Base-by-base conservation (phyloP, 2,113 vertebrate genomes). In the Gobiocypris rarus region DNA sequence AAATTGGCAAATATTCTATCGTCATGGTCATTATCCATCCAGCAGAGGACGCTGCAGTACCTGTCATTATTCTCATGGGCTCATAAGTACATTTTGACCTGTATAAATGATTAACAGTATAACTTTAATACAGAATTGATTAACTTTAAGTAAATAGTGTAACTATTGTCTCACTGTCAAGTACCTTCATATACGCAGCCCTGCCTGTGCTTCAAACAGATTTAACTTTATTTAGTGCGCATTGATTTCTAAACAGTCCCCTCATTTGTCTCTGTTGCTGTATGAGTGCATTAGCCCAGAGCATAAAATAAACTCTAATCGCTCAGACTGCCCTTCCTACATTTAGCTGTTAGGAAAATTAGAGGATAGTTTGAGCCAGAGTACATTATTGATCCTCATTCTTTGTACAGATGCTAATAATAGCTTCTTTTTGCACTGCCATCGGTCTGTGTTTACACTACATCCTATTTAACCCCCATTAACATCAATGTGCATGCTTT, bases 221-320 rank as follows among this genome's bases (percentile, higher is more conserved):
- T 28, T 78, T 9, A 59, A 14, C n/a, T 0, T 15, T 45, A 24
- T n/a, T 58, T 41, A n/a, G 17, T 26, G 3, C 34, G 17, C 34
- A 78, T 61, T 61, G 54, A 78, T 78, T 59, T 59, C 7, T 24
- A 59, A 77, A 59, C 75, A 24, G 41, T 48, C 65, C 31, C 6
- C 65, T 34, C 74, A 34, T 31, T 54, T 34, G 48, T 54, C 75
- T 59, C 75, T 43, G 34, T 56, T 54, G 26, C 10, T 77, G n/a
- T 13, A 61, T 79, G 56, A 78, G 76, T 63, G 24, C 76, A 61
- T 45, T 61, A 78, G 70, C 70, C 41, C 41, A 38, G 65, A 69
- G 65, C 65, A 73, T 43, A 48, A 73, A 15, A 73, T 43, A 73
- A 73, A 73, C 41, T 43, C 69, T 8, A 48, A 48, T 73, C 70